Percentiles rank a stretch among this genome's conserved stretches.
Conservation (phyloP, 2,797 vertebrate genomes). For the Bradypus variegatus region DNA sequence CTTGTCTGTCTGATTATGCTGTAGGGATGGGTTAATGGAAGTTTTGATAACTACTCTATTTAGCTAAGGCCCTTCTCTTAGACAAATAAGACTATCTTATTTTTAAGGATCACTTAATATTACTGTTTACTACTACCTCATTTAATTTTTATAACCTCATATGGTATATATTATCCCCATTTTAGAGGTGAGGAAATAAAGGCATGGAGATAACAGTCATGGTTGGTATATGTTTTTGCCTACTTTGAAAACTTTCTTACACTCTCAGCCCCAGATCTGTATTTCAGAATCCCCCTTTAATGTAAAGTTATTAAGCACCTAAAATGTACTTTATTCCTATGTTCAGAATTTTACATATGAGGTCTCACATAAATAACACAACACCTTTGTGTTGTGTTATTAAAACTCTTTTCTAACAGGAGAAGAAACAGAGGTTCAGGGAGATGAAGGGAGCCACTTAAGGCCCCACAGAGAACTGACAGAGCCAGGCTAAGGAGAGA, state of each 20-base stretch:
- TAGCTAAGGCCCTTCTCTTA: background rate
- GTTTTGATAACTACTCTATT: background rate
- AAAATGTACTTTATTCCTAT: background rate
- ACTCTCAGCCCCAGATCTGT: background rate
- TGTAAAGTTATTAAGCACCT: background rate
- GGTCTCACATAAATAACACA: background rate
- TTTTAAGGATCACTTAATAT: background rate
- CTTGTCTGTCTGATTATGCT: background rate
- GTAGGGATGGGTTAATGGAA: background rate
- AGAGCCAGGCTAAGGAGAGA: background rate
- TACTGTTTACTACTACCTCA: background rate
- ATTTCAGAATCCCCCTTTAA: background rate
- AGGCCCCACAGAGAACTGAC: background rate
- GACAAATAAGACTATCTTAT: background rate
- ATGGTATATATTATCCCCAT: background rate
- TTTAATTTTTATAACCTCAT: background rate
- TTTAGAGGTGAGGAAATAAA: slow-evolving; percentile 14
- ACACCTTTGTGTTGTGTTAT: background rate
- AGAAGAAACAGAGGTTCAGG: background rate
- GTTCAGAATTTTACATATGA: background rate
- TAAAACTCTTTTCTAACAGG: background rate
- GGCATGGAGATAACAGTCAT: background rate
- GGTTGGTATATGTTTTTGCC: background rate
- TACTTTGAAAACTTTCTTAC: background rate
- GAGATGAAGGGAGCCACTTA: background rate